Evolutionary conservation across 2,797 vertebrate genomes (phyloP).

Genomic region (Poeciliopsis paucimaculata): DNA sequence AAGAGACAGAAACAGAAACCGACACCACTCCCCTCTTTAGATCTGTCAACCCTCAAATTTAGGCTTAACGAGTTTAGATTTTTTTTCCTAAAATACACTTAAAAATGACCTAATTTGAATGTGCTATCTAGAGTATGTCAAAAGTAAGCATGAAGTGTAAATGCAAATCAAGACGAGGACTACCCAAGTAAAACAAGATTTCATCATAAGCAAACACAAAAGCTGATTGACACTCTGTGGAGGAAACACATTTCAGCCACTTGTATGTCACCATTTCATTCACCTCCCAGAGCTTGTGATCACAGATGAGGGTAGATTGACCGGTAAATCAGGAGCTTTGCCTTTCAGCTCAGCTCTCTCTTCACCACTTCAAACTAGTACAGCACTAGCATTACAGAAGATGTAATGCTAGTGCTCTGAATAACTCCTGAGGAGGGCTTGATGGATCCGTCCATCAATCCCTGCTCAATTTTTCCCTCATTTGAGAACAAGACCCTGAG

Average conservation of each 20-base stretch:
- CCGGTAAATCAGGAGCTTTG: background rate
- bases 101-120: background rate
- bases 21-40: slow-evolving; percentile 16
- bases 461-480: too few species aligned
- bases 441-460: too few species aligned
- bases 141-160: background rate
- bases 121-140: background rate
- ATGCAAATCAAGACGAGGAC: background rate
- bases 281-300: background rate
- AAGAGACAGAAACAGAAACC: slow-evolving; percentile 39
- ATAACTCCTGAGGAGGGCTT: too few species aligned
- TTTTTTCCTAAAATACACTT: background rate
- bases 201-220: background rate
- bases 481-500: too few species aligned
- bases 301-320: background rate
- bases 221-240: background rate
- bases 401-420: too few species aligned
- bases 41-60: slow-evolving; percentile 8
- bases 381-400: background rate
- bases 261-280: background rate
- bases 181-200: background rate
- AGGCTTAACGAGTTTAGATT: background rate
- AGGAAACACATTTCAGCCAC: background rate
- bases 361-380: background rate
- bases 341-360: background rate